These are phyloP conservation scores for Chondrosia reniformis DNA, from an alignment of 37 sponge, comb jelly and placozoan genomes.

Conservation along the genomic window DNA sequence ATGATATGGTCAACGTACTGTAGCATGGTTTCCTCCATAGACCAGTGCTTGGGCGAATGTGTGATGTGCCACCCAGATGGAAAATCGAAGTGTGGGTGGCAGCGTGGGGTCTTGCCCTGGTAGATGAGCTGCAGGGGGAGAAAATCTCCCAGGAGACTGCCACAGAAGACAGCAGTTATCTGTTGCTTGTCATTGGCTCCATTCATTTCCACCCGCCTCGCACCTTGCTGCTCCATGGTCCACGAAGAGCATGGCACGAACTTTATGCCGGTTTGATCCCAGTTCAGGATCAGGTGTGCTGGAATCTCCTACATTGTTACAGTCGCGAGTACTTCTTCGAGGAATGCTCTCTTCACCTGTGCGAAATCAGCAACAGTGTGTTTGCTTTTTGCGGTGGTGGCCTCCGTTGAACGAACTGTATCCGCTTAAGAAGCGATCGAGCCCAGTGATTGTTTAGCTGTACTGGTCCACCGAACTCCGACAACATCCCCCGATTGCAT, in stretches of 20 bases:
- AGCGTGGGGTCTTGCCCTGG: slow-evolving; percentile 29
- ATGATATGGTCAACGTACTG: slow-evolving; percentile 31
- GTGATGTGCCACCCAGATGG: slow-evolving; percentile 49
- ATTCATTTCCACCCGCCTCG: slow-evolving; percentile 43
- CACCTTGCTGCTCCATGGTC: slow-evolving; percentile 56
- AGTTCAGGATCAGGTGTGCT: slow-evolving; percentile 45
- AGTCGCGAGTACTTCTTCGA: slow-evolving; percentile 29
- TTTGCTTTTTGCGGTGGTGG: slow-evolving; percentile 41
- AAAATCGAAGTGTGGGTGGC: slow-evolving; percentile 41
- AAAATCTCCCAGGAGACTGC: slow-evolving; percentile 39
- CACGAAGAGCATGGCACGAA: slow-evolving; percentile 45
- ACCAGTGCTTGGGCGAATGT: slow-evolving; percentile 48
- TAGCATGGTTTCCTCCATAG: slow-evolving; percentile 52
- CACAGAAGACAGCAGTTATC: slow-evolving; percentile 53
- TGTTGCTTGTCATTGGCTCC: slow-evolving; percentile 58
- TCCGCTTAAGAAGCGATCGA: slow-evolving; percentile 34
- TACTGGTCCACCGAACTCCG: slow-evolving; percentile 8
- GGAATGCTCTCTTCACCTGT: slow-evolving; percentile 31
- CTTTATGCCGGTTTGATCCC: slow-evolving; percentile 64
- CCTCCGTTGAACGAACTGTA: slow-evolving; percentile 56
- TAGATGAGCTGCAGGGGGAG: slow-evolving; percentile 59
- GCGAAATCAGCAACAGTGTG: slow-evolving; percentile 23
- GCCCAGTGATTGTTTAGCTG: slow-evolving; percentile 40
- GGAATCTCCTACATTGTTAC: slow-evolving; percentile 63
- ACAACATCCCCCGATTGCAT: slow-evolving; percentile 6